Base-by-base conservation (phyloP, 2,888 invertebrate species). In the Rhyacophila evoluta region DNA sequence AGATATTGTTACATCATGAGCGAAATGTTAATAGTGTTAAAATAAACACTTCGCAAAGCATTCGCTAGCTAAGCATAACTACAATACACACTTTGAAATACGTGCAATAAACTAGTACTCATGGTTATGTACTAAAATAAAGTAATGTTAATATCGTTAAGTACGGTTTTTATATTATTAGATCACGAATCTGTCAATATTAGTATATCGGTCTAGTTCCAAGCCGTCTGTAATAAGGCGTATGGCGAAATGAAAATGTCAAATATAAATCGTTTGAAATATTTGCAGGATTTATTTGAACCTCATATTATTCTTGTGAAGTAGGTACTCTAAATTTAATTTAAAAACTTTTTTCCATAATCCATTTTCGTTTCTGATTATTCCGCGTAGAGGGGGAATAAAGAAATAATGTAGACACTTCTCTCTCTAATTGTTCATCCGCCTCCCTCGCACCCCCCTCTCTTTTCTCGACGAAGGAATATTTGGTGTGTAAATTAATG, bases 341-440 rank as follows among this genome's bases (percentile, higher is more conserved):
- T 78, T 78, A 78, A 78, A 77, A 78, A 78, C 74, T 78, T 78
- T 78, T 78, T 78, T 74, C 78, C 78, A 78, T 78, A 78, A 78
- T 78, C 78, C 78, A 78, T 78, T 78, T 78, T 78, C 74, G 70
- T 78, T 78, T 74, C 67, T 74, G 78, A 78, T 78, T 78, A 78
- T 78, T 78, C 78, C 74, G 33, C 71, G 29, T 55, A 38, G 71
- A 55, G 68, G 67, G 74, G 67, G 55, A 36, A 38, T 67, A 69
- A 41, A 33, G 72, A 36, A 69, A 69, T 73, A 69, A 55, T 72
- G 36, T 67, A 29, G 19, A 36, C 72, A 72, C 55, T 72, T 71
- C 77, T 77, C 27, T n/a, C 72, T 25, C 72, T 72, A 36, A 33
- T 72, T 27, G 72, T 36, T 28, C 33, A 12, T 28, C 69, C 55